Conservation (phyloP, 2,797 vertebrate species). For the Ctenochaetus hawaiiensis region DNA sequence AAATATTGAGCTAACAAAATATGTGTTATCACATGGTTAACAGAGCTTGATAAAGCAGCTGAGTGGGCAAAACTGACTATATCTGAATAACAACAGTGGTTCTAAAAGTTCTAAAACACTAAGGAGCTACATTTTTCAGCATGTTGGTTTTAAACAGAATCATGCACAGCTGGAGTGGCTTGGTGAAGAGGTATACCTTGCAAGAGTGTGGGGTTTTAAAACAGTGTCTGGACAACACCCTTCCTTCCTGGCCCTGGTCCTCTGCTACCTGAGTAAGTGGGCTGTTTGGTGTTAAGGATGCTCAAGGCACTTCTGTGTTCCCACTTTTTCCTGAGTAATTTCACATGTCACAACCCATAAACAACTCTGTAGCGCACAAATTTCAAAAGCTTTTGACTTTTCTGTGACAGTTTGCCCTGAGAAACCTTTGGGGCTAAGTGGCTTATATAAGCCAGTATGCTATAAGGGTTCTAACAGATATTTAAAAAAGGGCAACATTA, state of each 20-base stretch:
- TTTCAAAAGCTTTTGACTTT: neutral
- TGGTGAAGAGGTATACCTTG: neutral
- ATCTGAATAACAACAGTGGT: no score
- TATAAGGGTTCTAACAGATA: neutral
- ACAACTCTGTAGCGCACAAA: conserved; percentile 3
- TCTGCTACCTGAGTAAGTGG: conserved; percentile 9
- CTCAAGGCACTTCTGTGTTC: conserved; percentile 25
- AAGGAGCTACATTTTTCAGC: neutral
- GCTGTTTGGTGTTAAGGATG: conserved; percentile 2
- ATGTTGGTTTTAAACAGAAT: neutral
- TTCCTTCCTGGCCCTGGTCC: neutral
- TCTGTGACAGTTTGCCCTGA: neutral
- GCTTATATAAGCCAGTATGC: conserved; percentile 28
- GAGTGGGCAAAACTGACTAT: no score
- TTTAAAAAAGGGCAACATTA: conserved; percentile 2
- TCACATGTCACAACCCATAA: conserved; percentile 39
- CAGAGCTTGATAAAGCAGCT: no score
- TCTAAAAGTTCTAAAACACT: neutral
- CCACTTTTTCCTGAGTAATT: conserved; percentile 47
- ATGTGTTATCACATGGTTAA: no score
- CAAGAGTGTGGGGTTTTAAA: neutral
- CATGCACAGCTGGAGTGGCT: neutral
- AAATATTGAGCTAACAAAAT: no score
- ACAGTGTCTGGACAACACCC: conserved; percentile 3
- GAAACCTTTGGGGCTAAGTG: conserved; percentile 12